These are phyloP conservation scores for Onychorhynchus coronatus DNA, from an alignment of 2,113 vertebrate genomes.

Conservation along the genomic window DNA sequence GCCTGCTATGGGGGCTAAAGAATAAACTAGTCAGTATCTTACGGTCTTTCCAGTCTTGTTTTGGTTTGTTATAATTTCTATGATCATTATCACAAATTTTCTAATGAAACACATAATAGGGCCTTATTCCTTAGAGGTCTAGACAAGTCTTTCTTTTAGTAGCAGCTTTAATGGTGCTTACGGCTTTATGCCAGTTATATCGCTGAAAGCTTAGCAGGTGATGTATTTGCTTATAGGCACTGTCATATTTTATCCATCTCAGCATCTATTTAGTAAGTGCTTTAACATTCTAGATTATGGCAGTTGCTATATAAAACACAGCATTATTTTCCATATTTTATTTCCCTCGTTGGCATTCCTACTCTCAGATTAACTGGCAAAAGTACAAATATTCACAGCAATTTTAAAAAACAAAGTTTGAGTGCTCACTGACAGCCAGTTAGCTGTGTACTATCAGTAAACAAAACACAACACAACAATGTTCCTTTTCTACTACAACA, in stretches of 20 bases:
- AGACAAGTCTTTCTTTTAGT: neutral
- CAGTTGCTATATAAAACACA: constrained; percentile 39
- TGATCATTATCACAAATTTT: neutral
- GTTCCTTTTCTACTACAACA: neutral
- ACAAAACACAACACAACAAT: neutral
- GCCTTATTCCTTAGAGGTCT: neutral
- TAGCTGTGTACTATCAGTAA: neutral
- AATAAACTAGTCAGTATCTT: neutral
- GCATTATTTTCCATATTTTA: constrained; percentile 52
- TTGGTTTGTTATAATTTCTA: neutral
- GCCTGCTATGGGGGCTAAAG: neutral
- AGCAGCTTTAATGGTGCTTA: neutral
- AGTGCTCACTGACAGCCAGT: neutral
- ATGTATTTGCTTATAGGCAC: constrained; percentile 20
- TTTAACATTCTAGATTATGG: neutral
- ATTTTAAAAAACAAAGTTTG: neutral
- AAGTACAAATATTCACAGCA: constrained; percentile 10
- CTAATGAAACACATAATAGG: neutral
- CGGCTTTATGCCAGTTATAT: neutral
- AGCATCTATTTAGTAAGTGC: constrained; percentile 19
- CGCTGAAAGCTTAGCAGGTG: constrained; percentile 6
- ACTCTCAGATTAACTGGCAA: constrained; percentile 18
- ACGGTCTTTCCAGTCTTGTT: neutral
- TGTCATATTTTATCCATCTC: constrained; percentile 29
- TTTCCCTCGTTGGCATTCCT: neutral